Evolutionary conservation across 1,140 invertebrate species (phyloP).

Genomic region (Thalassaphorura encarpata): DNA sequence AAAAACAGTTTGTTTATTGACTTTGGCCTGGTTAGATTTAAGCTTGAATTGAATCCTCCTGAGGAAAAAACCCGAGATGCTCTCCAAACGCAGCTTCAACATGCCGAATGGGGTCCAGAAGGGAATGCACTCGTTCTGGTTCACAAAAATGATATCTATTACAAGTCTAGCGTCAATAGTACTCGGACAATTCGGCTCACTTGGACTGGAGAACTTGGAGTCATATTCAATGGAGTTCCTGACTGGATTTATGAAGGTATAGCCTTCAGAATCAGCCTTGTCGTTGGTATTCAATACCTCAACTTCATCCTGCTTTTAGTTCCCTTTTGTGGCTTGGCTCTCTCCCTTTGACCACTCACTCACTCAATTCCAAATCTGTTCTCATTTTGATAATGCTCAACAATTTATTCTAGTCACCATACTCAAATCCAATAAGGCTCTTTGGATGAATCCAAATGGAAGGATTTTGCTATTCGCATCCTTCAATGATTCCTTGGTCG

Average conservation of each 20-base stretch:
- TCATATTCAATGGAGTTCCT: conserved; percentile 80
- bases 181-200: conserved; percentile 56
- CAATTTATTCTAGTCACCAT: conserved; percentile 50
- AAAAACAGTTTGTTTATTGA: too few relatives aligned
- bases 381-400: too few relatives aligned
- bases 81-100: conserved; percentile 39
- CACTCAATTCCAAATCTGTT: too few relatives aligned
- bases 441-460: conserved; percentile 76
- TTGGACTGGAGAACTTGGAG: conserved; percentile 56
- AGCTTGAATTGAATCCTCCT: too few relatives aligned
- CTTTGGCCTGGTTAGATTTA: too few relatives aligned
- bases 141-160: conserved; percentile 75
- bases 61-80: too few relatives aligned
- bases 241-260: conserved; percentile 90
- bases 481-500: conserved; percentile 72
- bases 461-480: conserved; percentile 62
- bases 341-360: too few relatives aligned
- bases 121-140: conserved; percentile 58
- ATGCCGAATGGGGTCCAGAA: conserved; percentile 57
- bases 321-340: too few relatives aligned
- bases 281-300: neutral
- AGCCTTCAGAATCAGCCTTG: neutral
- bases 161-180: conserved; percentile 54
- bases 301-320: too few relatives aligned
- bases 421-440: conserved; percentile 47